A percentile compares a stretch with the other conserved stretches of the same genome.
phyloP scores from a whole-genome alignment of 2,888 invertebrate species.

The Ennomos erosarius region DNA sequence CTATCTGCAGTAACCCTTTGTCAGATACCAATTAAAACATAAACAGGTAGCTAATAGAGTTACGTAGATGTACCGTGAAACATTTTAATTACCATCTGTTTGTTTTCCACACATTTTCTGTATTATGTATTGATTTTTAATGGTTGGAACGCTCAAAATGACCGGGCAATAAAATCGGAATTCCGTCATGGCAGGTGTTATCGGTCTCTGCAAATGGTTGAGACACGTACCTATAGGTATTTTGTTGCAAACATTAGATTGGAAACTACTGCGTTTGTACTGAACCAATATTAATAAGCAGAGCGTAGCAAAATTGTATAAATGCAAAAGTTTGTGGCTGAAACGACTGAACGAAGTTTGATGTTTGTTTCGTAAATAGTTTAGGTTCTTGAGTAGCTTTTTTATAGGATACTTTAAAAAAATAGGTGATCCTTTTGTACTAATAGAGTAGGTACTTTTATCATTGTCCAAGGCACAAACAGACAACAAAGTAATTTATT shows the following conservation, averaged over 20 bases:
- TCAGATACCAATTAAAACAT: background rate
- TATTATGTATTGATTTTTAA: conserved; percentile 46
- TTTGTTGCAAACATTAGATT: conserved; percentile 12
- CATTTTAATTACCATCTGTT: conserved; percentile 19
- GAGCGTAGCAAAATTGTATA: no score
- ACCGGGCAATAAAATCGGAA: conserved; percentile 62
- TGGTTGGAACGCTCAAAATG: conserved; percentile 55
- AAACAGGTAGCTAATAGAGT: conserved; percentile 6
- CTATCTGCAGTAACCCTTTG: background rate
- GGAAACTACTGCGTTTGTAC: background rate
- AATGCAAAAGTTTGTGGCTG: no score
- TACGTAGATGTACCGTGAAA: conserved; percentile 20
- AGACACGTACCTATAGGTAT: conserved; percentile 18
- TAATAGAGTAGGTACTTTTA: no score
- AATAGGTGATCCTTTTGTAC: no score
- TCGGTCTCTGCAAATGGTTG: conserved; percentile 13
- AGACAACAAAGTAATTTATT: no score
- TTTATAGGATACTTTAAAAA: no score
- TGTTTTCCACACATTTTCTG: conserved; percentile 36
- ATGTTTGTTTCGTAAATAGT: no score
- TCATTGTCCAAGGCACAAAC: no score
- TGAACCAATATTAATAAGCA: no score
- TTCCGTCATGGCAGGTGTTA: conserved; percentile 26
- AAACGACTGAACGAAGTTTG: no score
- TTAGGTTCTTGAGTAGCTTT: no score